Evolutionary conservation across 1,140 invertebrate genomes (phyloP).

Genomic region (Aphelinus atriplicis): DNA sequence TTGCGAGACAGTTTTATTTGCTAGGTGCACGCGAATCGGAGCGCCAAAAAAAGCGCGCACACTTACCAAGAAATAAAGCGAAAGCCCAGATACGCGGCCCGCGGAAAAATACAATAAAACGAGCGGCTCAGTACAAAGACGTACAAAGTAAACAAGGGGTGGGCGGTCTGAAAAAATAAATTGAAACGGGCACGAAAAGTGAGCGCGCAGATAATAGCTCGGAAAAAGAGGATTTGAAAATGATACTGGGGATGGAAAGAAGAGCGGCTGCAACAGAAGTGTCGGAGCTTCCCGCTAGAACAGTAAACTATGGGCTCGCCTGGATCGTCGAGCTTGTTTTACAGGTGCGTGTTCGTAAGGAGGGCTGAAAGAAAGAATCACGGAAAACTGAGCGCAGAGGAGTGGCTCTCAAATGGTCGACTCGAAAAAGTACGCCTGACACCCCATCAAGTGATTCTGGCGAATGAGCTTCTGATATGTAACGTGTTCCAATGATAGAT

Average conservation of each 20-base stretch:
- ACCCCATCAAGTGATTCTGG: no score
- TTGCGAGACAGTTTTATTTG: conserved; percentile 33
- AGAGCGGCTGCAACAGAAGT: not conserved
- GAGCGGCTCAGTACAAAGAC: not conserved
- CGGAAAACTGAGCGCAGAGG: not conserved
- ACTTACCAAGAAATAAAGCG: conserved; percentile 12
- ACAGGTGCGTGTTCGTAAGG: no score
- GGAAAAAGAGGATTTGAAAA: not conserved
- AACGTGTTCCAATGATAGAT: no score
- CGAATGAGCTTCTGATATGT: no score
- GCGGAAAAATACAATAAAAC: not conserved
- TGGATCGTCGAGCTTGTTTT: no score
- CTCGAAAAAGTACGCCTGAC: conserved; percentile 5
- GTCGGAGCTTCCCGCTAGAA: not conserved
- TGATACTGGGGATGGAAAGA: not conserved
- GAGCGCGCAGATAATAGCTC: not conserved
- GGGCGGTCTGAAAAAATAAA: not conserved
- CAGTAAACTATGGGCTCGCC: not conserved
- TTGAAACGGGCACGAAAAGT: not conserved
- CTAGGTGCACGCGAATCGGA: conserved; percentile 8
- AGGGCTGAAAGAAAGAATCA: not conserved
- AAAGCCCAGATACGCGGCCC: not conserved
- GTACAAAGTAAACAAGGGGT: not conserved
- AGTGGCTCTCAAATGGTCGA: not conserved
- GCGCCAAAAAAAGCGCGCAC: not conserved